phyloP scores from a whole-genome alignment of 1,140 invertebrate genomes.

The Polypedilum vanderplanki region DNA sequence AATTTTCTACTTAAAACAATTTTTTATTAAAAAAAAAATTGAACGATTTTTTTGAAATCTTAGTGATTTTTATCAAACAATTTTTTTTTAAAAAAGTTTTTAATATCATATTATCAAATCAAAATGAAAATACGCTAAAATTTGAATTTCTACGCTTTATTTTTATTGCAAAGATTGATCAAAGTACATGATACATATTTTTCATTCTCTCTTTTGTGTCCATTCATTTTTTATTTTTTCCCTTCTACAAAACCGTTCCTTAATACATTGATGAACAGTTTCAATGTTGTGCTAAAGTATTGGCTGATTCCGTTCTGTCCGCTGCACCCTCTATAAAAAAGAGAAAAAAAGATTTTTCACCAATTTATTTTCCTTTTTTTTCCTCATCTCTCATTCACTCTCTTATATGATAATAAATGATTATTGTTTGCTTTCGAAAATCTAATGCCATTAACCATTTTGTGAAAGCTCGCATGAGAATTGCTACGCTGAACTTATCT shows the following conservation, averaged over 20 bases:
- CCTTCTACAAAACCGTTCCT: neutral
- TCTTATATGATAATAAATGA: constrained; percentile 21
- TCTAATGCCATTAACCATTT: constrained; percentile 9
- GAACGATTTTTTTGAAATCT: too few species aligned
- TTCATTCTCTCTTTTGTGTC: too few species aligned
- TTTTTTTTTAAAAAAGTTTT: too few species aligned
- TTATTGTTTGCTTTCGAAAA: constrained; percentile 12
- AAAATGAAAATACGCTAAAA: too few species aligned
- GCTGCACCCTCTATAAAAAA: neutral
- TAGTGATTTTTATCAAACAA: too few species aligned
- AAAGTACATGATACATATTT: too few species aligned
- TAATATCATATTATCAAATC: too few species aligned
- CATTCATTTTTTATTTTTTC: neutral
- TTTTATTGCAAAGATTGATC: too few species aligned
- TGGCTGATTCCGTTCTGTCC: neutral
- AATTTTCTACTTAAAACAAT: too few species aligned
- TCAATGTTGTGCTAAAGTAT: neutral
- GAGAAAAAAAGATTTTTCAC: neutral
- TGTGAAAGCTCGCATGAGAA: neutral
- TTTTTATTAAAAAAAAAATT: too few species aligned
- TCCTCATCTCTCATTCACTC: neutral
- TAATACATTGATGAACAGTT: neutral
- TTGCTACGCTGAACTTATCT: neutral
- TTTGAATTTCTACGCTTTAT: too few species aligned
- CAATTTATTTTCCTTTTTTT: neutral